These are phyloP conservation scores for Cyrtodaria siliqua DNA, from an alignment of 2,888 invertebrate species.

Conservation along the genomic window DNA sequence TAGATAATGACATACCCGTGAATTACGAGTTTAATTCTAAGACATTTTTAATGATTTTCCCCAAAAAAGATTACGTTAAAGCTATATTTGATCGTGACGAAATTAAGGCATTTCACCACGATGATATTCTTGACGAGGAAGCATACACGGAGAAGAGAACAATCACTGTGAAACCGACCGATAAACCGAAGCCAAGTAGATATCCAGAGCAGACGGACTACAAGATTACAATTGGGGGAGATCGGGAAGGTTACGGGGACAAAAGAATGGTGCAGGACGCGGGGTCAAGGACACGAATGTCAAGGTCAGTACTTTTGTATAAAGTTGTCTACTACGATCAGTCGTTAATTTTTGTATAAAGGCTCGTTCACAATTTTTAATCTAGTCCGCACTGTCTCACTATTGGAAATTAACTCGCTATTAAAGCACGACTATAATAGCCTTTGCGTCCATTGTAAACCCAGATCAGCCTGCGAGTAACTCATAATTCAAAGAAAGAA, in stretches of 20 bases:
- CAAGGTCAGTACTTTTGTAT: slow-evolving; percentile 21
- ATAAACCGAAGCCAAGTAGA: slow-evolving; percentile 44
- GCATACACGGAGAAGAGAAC: slow-evolving; percentile 70
- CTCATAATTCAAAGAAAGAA: too few relatives aligned
- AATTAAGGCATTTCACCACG: slow-evolving; percentile 73
- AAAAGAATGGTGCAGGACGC: slow-evolving; percentile 54
- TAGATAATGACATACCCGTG: slow-evolving; percentile 69
- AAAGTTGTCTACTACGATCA: too few relatives aligned
- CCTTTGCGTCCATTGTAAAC: too few relatives aligned
- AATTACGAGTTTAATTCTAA: slow-evolving; percentile 71
- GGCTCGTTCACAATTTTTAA: too few relatives aligned
- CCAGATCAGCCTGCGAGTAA: too few relatives aligned
- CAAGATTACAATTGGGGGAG: slow-evolving; percentile 45
- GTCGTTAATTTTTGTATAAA: too few relatives aligned
- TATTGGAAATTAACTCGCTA: too few relatives aligned
- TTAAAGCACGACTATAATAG: too few relatives aligned
- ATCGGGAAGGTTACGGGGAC: slow-evolving; percentile 43
- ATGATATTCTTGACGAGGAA: slow-evolving; percentile 75
- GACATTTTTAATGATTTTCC: slow-evolving; percentile 74
- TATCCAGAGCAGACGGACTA: slow-evolving; percentile 30
- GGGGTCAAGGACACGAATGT: slow-evolving; percentile 24
- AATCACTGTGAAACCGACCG: slow-evolving; percentile 66
- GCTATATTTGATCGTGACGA: slow-evolving; percentile 81
- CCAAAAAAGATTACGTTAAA: slow-evolving; percentile 73
- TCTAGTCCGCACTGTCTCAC: too few relatives aligned